A percentile compares a stretch with the other conserved stretches of the same genome.
These are phyloP conservation scores for Neomorphus geoffroyi DNA, from an alignment of 2,797 vertebrate genomes.

Conservation along the genomic window DNA sequence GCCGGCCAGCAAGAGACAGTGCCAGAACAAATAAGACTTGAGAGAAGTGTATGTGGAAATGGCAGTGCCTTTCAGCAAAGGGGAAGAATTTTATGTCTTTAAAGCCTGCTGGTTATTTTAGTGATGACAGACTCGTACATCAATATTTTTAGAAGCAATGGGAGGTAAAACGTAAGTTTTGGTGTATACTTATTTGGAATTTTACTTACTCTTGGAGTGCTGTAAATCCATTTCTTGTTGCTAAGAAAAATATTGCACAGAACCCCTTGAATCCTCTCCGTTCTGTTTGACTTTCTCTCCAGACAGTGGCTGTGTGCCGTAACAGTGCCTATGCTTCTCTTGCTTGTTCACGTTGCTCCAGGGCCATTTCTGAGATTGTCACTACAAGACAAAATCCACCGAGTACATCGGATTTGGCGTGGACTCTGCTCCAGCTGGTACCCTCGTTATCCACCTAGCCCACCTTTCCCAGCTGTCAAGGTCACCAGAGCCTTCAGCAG, in stretches of 20 bases:
- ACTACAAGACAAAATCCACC: background rate
- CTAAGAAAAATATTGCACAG: background rate
- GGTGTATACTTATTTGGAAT: background rate
- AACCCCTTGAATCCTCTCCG: background rate
- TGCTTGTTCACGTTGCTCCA: background rate
- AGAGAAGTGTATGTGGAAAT: background rate
- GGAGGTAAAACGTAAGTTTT: background rate
- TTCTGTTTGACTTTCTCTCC: background rate
- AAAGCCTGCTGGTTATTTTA: background rate
- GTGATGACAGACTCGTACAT: background rate
- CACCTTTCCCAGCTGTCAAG: background rate
- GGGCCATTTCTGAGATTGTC: background rate
- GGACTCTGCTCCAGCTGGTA: background rate
- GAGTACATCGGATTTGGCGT: background rate
- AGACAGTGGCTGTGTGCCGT: rapidly evolving
- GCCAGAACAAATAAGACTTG: background rate
- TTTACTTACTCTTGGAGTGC: background rate
- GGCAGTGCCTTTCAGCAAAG: background rate
- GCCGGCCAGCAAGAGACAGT: background rate
- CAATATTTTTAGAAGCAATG: background rate
- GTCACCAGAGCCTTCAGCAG: background rate
- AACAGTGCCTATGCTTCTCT: background rate
- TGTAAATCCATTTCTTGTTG: background rate
- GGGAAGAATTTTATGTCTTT: background rate
- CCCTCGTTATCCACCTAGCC: background rate